These are phyloP conservation scores for Xiphophorus maculatus DNA, from an alignment of 2,113 vertebrate genomes.

Conservation along the genomic window DNA sequence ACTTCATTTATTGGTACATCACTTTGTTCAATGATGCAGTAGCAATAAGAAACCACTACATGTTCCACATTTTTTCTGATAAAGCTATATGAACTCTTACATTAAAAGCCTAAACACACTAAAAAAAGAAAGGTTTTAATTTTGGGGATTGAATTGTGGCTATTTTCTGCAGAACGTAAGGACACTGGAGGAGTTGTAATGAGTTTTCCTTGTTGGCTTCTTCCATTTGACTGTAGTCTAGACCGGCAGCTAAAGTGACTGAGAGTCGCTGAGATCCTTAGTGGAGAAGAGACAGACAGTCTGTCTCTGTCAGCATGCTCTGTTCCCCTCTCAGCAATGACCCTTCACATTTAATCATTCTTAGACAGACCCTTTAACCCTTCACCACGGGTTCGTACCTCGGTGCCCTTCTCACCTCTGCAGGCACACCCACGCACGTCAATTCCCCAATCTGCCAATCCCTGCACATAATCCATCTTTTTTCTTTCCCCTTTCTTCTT, in stretches of 20 bases:
- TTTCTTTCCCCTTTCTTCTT: constrained; percentile 16
- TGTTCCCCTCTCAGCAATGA: constrained; percentile 53
- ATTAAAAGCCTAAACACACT: not conserved
- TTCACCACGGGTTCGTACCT: constrained; percentile 38
- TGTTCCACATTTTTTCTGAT: not conserved
- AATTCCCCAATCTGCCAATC: constrained; percentile 17
- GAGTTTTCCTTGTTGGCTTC: constrained; percentile 53
- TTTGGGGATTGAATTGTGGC: constrained; percentile 11
- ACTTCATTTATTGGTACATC: not conserved
- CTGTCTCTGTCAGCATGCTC: constrained; percentile 67
- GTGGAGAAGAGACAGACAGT: constrained; percentile 70
- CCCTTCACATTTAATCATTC: constrained; percentile 56
- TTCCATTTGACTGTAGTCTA: constrained; percentile 48
- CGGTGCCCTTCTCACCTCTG: constrained; percentile 34
- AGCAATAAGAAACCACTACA: not conserved
- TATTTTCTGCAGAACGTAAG: constrained; percentile 43
- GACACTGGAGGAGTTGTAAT: constrained; percentile 33
- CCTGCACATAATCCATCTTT: constrained; percentile 21
- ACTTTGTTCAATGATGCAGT: not conserved
- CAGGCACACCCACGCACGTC: constrained; percentile 25
- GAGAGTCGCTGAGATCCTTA: constrained; percentile 60
- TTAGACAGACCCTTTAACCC: constrained; percentile 45
- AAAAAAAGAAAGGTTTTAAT: not conserved
- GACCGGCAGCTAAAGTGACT: constrained; percentile 50
- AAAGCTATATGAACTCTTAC: not conserved